phyloP scores from a whole-genome alignment of 2,888 invertebrate species.

The Amphipoea oculea region DNA sequence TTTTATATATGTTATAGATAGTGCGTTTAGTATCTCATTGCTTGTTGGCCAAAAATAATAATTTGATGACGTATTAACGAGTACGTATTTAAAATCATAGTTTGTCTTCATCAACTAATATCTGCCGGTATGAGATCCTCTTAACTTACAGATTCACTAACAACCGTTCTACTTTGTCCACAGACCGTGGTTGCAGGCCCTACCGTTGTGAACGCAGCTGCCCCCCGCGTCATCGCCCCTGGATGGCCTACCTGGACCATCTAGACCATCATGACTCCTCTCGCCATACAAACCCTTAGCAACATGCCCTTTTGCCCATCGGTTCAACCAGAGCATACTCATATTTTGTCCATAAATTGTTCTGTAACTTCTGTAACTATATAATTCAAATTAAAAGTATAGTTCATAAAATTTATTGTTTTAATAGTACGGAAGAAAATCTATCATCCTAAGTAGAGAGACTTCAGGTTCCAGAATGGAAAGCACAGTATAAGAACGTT shows the following conservation, averaged over 20 bases:
- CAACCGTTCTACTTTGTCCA: constrained; percentile 35
- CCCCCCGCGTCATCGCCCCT: constrained; percentile 74
- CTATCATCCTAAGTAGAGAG: not conserved
- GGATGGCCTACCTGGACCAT: constrained; percentile 71
- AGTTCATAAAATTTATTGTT: constrained; percentile 9
- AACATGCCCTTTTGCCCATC: constrained; percentile 60
- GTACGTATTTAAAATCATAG: not conserved
- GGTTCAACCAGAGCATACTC: constrained; percentile 39
- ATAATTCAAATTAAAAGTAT: constrained; percentile 62
- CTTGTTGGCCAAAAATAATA: not conserved
- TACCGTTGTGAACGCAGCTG: constrained; percentile 79
- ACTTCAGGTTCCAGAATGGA: not conserved
- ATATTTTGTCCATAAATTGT: constrained; percentile 59
- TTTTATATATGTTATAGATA: not conserved
- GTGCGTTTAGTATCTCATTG: not conserved
- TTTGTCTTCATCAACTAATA: not conserved
- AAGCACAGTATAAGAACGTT: not conserved
- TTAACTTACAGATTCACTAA: not conserved
- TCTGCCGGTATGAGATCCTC: not conserved
- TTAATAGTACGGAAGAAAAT: not conserved
- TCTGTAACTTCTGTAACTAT: constrained; percentile 33
- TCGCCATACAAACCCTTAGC: constrained; percentile 28
- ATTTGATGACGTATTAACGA: not conserved
- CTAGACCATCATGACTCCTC: constrained; percentile 54
- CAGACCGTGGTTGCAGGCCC: constrained; percentile 87